Base-by-base conservation (phyloP, 2,113 vertebrate species). In the Miniopterus natalensis region DNA sequence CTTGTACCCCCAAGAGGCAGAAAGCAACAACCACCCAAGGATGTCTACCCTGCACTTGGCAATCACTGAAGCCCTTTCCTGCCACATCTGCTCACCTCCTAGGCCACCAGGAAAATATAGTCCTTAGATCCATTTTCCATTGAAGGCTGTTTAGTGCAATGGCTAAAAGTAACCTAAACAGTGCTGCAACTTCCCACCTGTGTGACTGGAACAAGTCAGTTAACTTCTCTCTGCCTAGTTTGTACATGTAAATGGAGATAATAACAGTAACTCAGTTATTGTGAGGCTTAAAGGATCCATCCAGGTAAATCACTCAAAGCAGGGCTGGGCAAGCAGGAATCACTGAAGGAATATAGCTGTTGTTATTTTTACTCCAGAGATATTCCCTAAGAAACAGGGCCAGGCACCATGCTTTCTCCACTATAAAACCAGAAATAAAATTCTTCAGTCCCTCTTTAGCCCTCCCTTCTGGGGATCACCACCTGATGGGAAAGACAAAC, bases 161-260 rank as follows among this genome's bases (percentile, higher is more conserved):
- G 42, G 31, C 47, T 74, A 29, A 71, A 84, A 90, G 65, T 20
- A n/a, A 78, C 77, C 57, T 29, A 53, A 49, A 81, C 18, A 3
- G 71, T 42, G 79, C 61, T 29, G 20, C 84, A 9, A 42, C 80
- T 83, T 92, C 71, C 79, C 81, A 88, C 51, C 53, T 57, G 21
- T 9, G 57, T 47, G n/a, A 61, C 83, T 27, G 18, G 36, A 84
- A 36, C 31, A 74, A 93, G 55, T 80, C 25, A 14, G 36, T n/a
- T 27, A 21, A 79, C 42, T 23, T 65, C 68, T 70, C 59, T 77
- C 23, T 55, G 47, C 85, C 96, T 91, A 63, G 88, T 96, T 78
- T 59, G 49, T 5, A 21, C 36, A 21, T 15, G 9, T 36, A 40
- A 89, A 66, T 29, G 51, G 36, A 29, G 31, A 55, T 29, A 53